phyloP scores from a whole-genome alignment of 92 coral and sea anemone species.

The Porites lobata region DNA sequence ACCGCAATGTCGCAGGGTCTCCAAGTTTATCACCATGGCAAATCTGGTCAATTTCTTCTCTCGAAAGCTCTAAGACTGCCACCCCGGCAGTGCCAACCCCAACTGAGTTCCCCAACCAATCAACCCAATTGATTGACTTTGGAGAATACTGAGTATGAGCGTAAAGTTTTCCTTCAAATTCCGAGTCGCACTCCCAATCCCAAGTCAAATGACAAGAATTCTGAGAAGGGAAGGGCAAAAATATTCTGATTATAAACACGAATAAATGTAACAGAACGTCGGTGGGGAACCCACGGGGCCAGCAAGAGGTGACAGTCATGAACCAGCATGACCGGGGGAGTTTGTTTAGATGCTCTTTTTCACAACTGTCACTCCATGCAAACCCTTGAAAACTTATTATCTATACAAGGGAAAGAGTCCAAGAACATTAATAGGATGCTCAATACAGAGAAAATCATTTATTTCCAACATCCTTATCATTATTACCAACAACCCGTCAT shows the following conservation, averaged over 20 bases:
- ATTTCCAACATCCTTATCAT: not conserved
- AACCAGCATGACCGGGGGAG: constrained; percentile 44
- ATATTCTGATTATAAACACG: not conserved
- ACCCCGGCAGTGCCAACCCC: constrained; percentile 23
- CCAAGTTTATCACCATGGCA: constrained; percentile 5
- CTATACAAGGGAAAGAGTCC: not conserved
- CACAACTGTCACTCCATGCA: constrained; percentile 33
- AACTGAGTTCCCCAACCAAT: constrained; percentile 7
- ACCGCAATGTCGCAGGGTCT: not conserved
- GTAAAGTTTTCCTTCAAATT: constrained; percentile 9
- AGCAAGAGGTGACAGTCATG: constrained; percentile 28
- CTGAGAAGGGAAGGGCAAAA: not conserved
- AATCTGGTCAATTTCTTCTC: constrained; percentile 22
- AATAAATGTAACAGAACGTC: not conserved
- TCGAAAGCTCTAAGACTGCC: constrained; percentile 17
- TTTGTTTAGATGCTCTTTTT: constrained; percentile 34
- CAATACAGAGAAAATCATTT: not conserved
- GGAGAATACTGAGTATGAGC: constrained; percentile 1
- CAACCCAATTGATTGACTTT: constrained; percentile 23
- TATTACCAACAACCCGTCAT: not conserved
- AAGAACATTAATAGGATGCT: not conserved
- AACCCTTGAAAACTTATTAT: not conserved
- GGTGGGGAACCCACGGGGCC: not conserved
- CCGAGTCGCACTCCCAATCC: constrained; percentile 44
- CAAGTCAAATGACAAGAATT: not conserved